Base-by-base conservation (phyloP, 2,113 vertebrate genomes). In the Taxidea taxus region DNA sequence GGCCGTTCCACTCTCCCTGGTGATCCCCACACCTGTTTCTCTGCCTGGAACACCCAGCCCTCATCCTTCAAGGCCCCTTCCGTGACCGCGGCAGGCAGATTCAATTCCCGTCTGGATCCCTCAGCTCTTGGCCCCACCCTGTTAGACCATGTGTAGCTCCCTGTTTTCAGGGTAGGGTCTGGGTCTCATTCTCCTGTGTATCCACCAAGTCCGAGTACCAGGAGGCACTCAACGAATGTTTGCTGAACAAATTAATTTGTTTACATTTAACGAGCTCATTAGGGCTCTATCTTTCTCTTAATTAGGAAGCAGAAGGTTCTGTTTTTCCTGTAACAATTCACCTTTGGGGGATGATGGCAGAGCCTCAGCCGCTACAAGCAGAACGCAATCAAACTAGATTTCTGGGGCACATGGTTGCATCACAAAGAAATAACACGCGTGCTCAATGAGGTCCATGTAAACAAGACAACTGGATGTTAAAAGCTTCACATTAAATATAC, bases 231-330 rank as follows among this genome's bases (percentile, higher is more conserved):
- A 23, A 12, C 39, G 62, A 82, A 72, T 93, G 42, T 88, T 91
- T 95, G 93, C 77, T 42, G 83, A 92, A 82, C 86, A 78, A 78
- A 78, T 93, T 93, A 72, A 84, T 75, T 84, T 72, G 75, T 90
- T 94, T 86, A 60, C 82, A 77, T 31, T 82, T 83, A 97, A 94
- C 0, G 29, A 96, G 81, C 87, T 97, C 93, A 66, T 86, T 47
- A 97, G 84, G 70, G 51, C 60, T 56, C 58, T 34, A 31, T 44
- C 49, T 72, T 66, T 56, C 78, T 81, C 49, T 49, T 90, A 81
- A 56, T 58, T 42, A 77, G 60, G 68, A 93, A 83, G 64, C 58
- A 74, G 56, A 44, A 91, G 87, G 15, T 66, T 91, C 70, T 47
- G 66, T 94, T 62, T 90, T 60, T 72, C 64, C 66, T 66, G 20